A percentile compares a stretch with the other conserved stretches of the same genome.
Conservation (phyloP, 2,888 invertebrate genomes). For the Hydraecia micacea region DNA sequence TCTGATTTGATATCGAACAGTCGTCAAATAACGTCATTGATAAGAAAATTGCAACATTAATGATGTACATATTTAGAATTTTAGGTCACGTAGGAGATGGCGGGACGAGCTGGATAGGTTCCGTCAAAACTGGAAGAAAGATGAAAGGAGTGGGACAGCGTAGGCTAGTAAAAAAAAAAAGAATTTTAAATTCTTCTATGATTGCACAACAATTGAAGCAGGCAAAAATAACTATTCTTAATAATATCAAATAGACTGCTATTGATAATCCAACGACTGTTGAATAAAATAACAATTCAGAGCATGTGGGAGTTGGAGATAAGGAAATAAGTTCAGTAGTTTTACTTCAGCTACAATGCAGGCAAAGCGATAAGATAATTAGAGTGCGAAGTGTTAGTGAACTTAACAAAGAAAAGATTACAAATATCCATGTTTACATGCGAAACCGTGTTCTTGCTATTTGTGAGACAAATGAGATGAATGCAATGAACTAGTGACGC, state of each 20-base stretch:
- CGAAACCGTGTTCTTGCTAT: neutral
- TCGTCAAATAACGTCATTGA: slow-evolving; percentile 14
- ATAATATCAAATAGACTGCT: neutral
- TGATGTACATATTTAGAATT: neutral
- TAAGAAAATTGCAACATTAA: slow-evolving; percentile 3
- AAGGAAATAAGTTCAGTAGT: slow-evolving; percentile 24
- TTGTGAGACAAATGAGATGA: slow-evolving; percentile 15
- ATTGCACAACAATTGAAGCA: neutral
- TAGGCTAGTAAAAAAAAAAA: too few species aligned
- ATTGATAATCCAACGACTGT: neutral
- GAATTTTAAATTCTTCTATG: neutral
- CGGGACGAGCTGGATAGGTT: too few species aligned
- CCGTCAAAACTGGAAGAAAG: too few species aligned
- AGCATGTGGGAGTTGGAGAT: neutral
- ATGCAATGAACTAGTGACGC: slow-evolving; percentile 41
- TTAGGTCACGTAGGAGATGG: too few species aligned
- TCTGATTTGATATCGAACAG: slow-evolving; percentile 17
- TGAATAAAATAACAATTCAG: neutral
- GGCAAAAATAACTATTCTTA: neutral
- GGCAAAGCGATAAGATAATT: slow-evolving; percentile 52
- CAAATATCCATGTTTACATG: slow-evolving; percentile 42
- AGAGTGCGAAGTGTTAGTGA: slow-evolving; percentile 50
- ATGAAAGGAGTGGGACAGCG: too few species aligned
- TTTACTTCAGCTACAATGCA: slow-evolving; percentile 28
- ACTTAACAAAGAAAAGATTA: slow-evolving; percentile 47